These are phyloP conservation scores for Yponomeuta sedellus DNA, from an alignment of 2,888 invertebrate genomes.

Conservation along the genomic window DNA sequence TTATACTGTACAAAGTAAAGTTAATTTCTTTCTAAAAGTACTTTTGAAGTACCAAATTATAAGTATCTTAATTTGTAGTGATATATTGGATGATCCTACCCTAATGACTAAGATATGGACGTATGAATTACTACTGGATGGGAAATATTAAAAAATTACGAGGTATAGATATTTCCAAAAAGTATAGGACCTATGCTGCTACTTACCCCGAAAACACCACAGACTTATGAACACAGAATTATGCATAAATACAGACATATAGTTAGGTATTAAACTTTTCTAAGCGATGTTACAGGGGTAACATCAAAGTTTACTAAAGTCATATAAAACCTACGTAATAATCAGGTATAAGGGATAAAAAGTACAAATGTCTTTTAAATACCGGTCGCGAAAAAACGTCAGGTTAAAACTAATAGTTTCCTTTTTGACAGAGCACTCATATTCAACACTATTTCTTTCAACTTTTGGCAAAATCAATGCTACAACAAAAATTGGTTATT, in stretches of 20 bases:
- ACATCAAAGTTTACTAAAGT: neutral
- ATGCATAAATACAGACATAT: neutral
- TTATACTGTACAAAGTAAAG: slow-evolving; percentile 8
- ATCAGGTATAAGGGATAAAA: neutral
- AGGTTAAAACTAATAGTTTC: neutral
- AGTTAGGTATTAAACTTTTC: neutral
- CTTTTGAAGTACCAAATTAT: slow-evolving; percentile 60
- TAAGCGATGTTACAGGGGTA: neutral
- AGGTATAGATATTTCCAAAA: slow-evolving; percentile 41
- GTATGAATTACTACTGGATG: slow-evolving; percentile 63
- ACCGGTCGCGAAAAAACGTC: neutral
- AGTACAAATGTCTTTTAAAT: neutral
- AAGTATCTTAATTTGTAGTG: slow-evolving; percentile 28
- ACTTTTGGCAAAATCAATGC: too few relatives aligned
- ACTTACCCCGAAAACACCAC: neutral
- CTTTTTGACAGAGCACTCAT: too few relatives aligned
- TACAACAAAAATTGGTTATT: too few relatives aligned
- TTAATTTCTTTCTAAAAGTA: slow-evolving; percentile 40
- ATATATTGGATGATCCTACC: slow-evolving; percentile 18
- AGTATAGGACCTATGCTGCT: slow-evolving; percentile 21
- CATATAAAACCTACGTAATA: neutral
- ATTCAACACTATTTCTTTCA: too few relatives aligned
- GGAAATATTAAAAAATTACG: slow-evolving; percentile 34
- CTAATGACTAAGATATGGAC: slow-evolving; percentile 74
- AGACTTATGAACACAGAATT: neutral